phyloP scores from a whole-genome alignment of 1,140 invertebrate genomes.

The Drosophila yakuba region DNA sequence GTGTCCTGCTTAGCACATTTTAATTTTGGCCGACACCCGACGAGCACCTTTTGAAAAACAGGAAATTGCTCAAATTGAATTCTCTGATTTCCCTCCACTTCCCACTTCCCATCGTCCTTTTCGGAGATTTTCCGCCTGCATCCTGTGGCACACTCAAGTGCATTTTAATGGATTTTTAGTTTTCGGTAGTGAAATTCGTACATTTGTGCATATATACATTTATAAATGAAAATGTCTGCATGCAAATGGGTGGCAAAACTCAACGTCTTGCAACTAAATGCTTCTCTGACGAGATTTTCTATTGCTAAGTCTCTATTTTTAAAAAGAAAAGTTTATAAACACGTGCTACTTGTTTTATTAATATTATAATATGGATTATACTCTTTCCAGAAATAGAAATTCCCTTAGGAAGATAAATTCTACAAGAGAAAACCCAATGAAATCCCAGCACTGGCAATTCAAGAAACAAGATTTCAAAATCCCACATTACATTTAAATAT shows the following conservation, averaged over 20 bases:
- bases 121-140: conserved; percentile 25
- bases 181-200: conserved; percentile 1
- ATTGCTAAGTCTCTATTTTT: neutral
- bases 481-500: conserved; percentile 11
- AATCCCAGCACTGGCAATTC: neutral
- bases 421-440: neutral
- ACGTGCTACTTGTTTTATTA: no score
- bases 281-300: neutral
- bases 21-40: conserved; percentile 43
- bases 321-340: no score
- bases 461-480: neutral
- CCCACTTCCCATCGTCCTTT: conserved; percentile 23
- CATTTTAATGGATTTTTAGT: conserved; percentile 67
- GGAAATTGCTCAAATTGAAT: conserved; percentile 80
- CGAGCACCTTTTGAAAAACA: conserved; percentile 65
- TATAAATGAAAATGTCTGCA: conserved; percentile 5
- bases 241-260: conserved; percentile 11
- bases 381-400: no score
- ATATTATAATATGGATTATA: neutral
- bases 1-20: conserved; percentile 49
- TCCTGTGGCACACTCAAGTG: conserved; percentile 55
- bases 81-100: conserved; percentile 67
- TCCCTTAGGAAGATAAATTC: no score
- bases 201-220: neutral
- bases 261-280: neutral